Conservation (phyloP, 2,113 vertebrate species). For the Prunella fulvescens region DNA sequence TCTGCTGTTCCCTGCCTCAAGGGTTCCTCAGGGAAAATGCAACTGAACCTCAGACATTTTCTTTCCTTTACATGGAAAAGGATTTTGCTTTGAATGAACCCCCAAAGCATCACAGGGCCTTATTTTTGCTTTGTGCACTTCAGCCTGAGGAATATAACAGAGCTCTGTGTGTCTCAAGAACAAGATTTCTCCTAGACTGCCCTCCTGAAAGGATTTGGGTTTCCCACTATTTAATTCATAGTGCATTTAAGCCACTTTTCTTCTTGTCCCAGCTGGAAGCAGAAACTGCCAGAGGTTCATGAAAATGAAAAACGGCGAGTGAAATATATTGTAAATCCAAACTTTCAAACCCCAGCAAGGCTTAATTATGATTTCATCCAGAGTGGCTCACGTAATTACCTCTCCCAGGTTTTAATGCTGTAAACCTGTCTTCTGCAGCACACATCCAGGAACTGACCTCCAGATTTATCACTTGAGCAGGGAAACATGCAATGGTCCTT, state of each 20-base stretch:
- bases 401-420: constrained; percentile 17
- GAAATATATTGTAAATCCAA: constrained; percentile 25
- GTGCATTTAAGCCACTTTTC: not conserved
- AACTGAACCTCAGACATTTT: not conserved
- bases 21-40: rapidly evolving
- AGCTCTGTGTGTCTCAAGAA: not conserved
- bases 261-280: constrained; percentile 17
- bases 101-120: not conserved
- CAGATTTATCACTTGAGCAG: constrained; percentile 34
- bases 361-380: constrained; percentile 41
- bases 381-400: constrained; percentile 21
- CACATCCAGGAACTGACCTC: not conserved
- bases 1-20: not conserved
- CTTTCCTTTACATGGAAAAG: not conserved
- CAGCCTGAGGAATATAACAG: not conserved
- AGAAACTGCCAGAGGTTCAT: not conserved
- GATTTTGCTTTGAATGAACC: not conserved
- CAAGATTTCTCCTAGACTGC: not conserved
- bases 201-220: not conserved
- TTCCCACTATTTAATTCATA: not conserved
- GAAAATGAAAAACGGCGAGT: not conserved
- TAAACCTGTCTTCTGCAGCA: constrained; percentile 39
- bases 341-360: constrained; percentile 37
- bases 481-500: not conserved
- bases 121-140: not conserved